phyloP scores from a whole-genome alignment of 2,797 vertebrate genomes.

The Morus bassanus region DNA sequence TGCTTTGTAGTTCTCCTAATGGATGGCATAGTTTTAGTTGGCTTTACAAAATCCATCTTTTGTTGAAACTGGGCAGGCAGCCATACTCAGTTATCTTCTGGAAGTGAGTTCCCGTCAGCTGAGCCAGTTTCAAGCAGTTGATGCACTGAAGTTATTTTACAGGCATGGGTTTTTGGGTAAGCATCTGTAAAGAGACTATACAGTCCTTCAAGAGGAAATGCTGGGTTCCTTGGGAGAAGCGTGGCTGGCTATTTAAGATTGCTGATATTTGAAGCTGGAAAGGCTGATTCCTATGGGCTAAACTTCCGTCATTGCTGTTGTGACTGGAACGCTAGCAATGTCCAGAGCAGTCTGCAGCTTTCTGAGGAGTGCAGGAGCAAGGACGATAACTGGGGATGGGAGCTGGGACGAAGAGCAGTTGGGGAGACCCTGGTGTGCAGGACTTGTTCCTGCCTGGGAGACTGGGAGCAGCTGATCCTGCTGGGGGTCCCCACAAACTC shows the following conservation, averaged over 20 bases:
- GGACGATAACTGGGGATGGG: background rate
- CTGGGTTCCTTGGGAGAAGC: background rate
- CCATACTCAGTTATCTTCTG: constrained; percentile 14
- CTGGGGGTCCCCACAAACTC: background rate
- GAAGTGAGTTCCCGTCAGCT: background rate
- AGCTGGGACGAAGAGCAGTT: background rate
- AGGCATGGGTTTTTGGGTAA: background rate
- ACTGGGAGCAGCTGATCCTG: background rate
- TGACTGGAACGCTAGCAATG: background rate
- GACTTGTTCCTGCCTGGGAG: background rate
- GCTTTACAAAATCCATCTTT: constrained; percentile 45
- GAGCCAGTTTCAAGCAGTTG: background rate
- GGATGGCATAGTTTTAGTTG: constrained; percentile 9
- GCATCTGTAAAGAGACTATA: background rate
- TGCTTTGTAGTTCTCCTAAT: constrained; percentile 60
- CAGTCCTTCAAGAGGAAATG: background rate
- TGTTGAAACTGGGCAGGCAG: background rate
- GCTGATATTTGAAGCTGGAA: background rate
- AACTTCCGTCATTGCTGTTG: accelerated
- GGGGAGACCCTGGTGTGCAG: background rate
- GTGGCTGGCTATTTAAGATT: accelerated
- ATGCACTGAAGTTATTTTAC: background rate
- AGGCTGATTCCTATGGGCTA: background rate
- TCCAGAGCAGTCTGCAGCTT: background rate
- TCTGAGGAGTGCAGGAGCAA: background rate